Percentiles rank a stretch among this genome's conserved stretches.
These are phyloP conservation scores for Podarcis raffonei DNA, from an alignment of 2,113 vertebrate genomes.

Conservation along the genomic window DNA sequence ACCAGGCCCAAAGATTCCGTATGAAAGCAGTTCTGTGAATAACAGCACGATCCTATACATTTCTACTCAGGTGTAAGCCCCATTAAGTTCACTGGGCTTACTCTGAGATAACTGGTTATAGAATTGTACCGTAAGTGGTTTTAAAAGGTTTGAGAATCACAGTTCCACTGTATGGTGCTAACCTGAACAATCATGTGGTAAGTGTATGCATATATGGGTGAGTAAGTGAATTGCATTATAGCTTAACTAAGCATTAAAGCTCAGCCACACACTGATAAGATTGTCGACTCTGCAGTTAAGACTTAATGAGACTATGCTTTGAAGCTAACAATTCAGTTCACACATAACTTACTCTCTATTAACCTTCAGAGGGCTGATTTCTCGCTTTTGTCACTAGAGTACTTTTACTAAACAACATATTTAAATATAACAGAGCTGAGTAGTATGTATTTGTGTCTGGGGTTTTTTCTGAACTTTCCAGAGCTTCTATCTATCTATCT, in stretches of 20 bases:
- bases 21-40: background rate
- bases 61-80: background rate
- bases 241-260: slow-evolving; percentile 1
- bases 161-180: background rate
- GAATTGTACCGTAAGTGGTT: background rate
- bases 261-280: background rate
- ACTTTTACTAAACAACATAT: background rate
- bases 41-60: background rate
- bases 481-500: background rate
- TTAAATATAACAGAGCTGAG: background rate
- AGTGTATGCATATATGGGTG: background rate
- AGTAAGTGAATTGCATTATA: background rate
- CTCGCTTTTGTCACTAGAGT: background rate
- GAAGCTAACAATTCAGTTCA: background rate
- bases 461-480: background rate
- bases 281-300: background rate
- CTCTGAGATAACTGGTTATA: background rate
- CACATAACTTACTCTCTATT: background rate
- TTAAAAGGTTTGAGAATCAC: background rate
- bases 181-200: background rate
- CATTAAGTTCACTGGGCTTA: background rate
- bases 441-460: background rate
- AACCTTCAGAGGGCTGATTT: background rate
- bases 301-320: background rate
- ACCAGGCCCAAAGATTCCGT: background rate